Evolutionary conservation across 2,888 invertebrate species (phyloP).

Genomic region (Rhamphomyia laevipes): DNA sequence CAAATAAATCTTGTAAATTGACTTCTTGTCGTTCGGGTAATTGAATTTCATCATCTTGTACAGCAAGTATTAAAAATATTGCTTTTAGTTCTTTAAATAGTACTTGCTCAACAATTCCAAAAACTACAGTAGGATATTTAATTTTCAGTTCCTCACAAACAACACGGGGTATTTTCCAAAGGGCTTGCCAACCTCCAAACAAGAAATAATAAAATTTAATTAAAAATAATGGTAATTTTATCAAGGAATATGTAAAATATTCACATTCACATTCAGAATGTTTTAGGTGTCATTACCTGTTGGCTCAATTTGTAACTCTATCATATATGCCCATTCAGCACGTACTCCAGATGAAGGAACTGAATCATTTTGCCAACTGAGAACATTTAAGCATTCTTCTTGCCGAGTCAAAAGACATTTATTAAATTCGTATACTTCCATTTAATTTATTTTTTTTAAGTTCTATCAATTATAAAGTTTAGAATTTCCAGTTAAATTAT

Average conservation of each 20-base stretch:
- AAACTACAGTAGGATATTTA: constrained; percentile 48
- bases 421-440: constrained; percentile 48
- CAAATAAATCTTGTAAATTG: constrained; percentile 45
- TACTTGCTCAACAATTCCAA: constrained; percentile 42
- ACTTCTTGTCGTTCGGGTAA: constrained; percentile 45
- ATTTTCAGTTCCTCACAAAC: constrained; percentile 45
- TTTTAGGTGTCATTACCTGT: constrained; percentile 21
- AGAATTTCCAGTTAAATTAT: constrained; percentile 15
- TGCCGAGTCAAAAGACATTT: constrained; percentile 45
- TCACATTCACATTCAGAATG: neutral
- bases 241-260: neutral
- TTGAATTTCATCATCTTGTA: constrained; percentile 45
- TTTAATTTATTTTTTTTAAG: constrained; percentile 21
- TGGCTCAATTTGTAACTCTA: constrained; percentile 46
- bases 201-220: neutral
- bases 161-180: constrained; percentile 49
- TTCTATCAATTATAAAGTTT: constrained; percentile 5
- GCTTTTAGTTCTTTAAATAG: constrained; percentile 41
- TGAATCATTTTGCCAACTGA: constrained; percentile 34
- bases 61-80: constrained; percentile 42
- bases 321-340: constrained; percentile 43
- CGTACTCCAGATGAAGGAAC: constrained; percentile 41
- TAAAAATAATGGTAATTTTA: neutral
- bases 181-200: constrained; percentile 47
- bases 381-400: constrained; percentile 42